Evolutionary conservation across 2,888 invertebrate species (phyloP), one percentile per base, ranked within the genome.

Genomic region (Troilus luridus): DNA sequence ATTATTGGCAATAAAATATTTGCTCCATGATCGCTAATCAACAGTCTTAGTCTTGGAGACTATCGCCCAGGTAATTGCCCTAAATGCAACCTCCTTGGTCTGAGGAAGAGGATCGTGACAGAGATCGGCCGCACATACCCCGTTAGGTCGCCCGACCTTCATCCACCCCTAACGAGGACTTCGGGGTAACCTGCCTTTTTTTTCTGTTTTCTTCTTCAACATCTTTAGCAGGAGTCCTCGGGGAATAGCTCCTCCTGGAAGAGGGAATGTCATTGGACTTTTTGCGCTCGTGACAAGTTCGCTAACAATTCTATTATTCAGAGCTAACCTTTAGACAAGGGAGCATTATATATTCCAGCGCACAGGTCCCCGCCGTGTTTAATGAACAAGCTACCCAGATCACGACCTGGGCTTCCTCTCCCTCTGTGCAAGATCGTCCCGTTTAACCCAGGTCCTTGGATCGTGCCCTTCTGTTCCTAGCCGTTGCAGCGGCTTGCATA

Each of bases 241-340:
- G 21, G 60, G 60, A 88, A 41, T 60, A 14, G 58, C 60, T 41
- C 62, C 88, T 88, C 58, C 59, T 54, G 56, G 85, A 85, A 85
- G 56, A 85, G 85, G 85, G 85, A 85, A 85, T 85, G 85, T 85
- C 85, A 85, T 85, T 85, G 85, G 85, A 85, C 85, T 85, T 85
- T 85, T 85, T 85, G 85, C 14, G 56, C 56, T 56, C 85, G 85
- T 85, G 85, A 85, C 85, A 85, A 21, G 19, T 85, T 56, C 85
- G 56, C 56, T 85, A 85, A 85, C 85, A 85, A 85, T 85, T 85
- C 85, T 85, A 85, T 85, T 85, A 85, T 85, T 85, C 85, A 85
- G 85, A n/a, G 6, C 56, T 85, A 85, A 85, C 85, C 85, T 85
- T 85, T 85, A 85, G 85, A 85, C 85, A 85, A 85, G 85, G 56